These are phyloP conservation scores for Mimachlamys varia DNA, from an alignment of 2,888 invertebrate species.

Conservation along the genomic window DNA sequence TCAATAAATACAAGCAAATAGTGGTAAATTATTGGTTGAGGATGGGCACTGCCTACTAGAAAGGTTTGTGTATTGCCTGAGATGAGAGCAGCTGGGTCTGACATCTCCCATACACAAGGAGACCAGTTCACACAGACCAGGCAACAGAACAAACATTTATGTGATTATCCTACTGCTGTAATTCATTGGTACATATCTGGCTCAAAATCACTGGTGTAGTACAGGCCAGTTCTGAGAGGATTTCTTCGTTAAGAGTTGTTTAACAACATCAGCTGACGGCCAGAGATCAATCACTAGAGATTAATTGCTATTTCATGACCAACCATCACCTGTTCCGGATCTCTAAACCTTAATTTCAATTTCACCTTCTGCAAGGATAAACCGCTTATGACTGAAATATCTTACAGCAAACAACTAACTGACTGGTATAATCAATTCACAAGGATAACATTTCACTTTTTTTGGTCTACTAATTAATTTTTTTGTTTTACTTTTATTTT, in stretches of 20 bases:
- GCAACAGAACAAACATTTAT: background rate
- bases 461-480: too few relatives aligned
- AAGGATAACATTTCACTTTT: too few relatives aligned
- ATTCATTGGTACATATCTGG: background rate
- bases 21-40: background rate
- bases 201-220: background rate
- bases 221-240: background rate
- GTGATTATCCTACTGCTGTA: background rate
- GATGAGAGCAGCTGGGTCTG: background rate
- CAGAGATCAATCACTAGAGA: background rate
- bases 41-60: background rate
- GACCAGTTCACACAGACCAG: constrained; percentile 16
- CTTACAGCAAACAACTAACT: background rate
- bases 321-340: background rate
- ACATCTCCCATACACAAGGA: constrained; percentile 26
- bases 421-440: background rate
- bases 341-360: background rate
- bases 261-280: background rate
- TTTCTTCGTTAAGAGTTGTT: background rate
- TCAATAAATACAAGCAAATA: too few relatives aligned
- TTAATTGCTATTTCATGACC: constrained; percentile 13
- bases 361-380: background rate
- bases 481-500: too few relatives aligned
- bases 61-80: background rate
- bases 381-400: background rate